Percentiles rank a stretch among this genome's conserved stretches.
phyloP scores from a whole-genome alignment of 2,797 vertebrate genomes.

The Cichlasoma orientale region DNA sequence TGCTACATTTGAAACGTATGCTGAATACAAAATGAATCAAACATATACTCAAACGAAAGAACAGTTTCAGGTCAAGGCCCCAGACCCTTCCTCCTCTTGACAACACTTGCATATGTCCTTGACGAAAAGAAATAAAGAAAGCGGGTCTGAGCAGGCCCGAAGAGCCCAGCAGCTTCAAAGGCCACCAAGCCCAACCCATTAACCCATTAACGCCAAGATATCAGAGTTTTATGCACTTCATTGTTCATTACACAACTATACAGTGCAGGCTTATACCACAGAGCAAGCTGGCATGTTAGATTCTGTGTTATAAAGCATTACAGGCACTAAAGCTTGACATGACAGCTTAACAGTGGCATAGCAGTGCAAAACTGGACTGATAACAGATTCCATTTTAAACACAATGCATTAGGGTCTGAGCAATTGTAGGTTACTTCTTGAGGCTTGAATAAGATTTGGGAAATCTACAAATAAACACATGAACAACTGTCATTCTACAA shows the following conservation, averaged over 20 bases:
- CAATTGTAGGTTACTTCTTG: constrained; percentile 7
- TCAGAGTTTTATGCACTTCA: constrained; percentile 41
- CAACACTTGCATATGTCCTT: constrained; percentile 27
- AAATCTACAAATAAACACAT: constrained; percentile 18
- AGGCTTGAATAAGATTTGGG: constrained; percentile 16
- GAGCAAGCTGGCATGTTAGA: constrained; percentile 10
- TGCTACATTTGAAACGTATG: constrained; percentile 5
- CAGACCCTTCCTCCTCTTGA: neutral
- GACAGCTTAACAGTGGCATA: constrained; percentile 5
- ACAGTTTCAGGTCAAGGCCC: constrained; percentile 5
- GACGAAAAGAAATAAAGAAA: constrained; percentile 27
- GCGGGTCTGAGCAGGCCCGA: constrained; percentile 38
- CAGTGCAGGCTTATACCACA: constrained; percentile 20
- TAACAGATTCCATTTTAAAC: constrained; percentile 1
- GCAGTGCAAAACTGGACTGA: constrained; percentile 11
- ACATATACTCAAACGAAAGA: neutral
- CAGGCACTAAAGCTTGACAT: constrained; percentile 34
- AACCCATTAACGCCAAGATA: constrained; percentile 31
- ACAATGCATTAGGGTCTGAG: constrained; percentile 6
- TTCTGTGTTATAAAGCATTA: constrained; percentile 41
- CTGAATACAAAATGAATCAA: constrained; percentile 14
- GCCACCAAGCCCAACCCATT: constrained; percentile 30
- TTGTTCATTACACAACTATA: constrained; percentile 32
- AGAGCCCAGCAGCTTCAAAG: constrained; percentile 30
- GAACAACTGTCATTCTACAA: constrained; percentile 21